Evolutionary conservation across 1,140 invertebrate genomes (phyloP), one percentile per base, ranked within the genome.

Genomic region (Oppia nitens): DNA sequence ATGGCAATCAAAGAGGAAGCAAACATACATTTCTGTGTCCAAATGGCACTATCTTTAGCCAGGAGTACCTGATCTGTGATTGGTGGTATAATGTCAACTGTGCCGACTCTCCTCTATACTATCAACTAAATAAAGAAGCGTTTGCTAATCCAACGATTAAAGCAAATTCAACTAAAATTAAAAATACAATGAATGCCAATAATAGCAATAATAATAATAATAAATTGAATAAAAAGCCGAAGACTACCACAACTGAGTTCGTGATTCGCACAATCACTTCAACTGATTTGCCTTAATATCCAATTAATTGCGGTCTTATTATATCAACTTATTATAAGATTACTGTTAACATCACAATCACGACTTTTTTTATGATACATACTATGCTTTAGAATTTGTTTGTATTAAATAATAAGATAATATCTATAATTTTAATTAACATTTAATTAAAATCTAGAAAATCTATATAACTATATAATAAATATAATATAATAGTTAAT

Each of bases 31-130:
- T 90, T 69, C 77, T 90, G 0, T 90, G 87, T 69, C 81, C 85
- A 6, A 89, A 90, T 67, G 86, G 86, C 12, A 73, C 72, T 45
- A 56, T 73, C 25, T 73, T 73, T 62, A 70, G 68, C 55, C 72
- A 73, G 63, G 58, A 68, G 54, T 66, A 67, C 54, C 69, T 73
- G 50, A 70, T 74, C 25, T 73, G 72, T 60, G 69, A 72, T 63
- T 91, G 87, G 86, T 90, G 86, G 87, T 90, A 89, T 72, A 92
- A 90, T 68, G 86, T 89, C 0, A 81, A 89, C 67, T 90, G 79
- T 62, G 76, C 69, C 12, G 67, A 72, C 47, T 74, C 76, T 3
- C 62, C 66, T 81, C 64, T 76, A 75, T n/a, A 77, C 82, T 65
- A 84, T 64, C 70, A 68, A 2, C 64, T 75, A 2, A 75, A 76